phyloP scores from a whole-genome alignment of 2,888 invertebrate genomes.

The Eucriotettix oculatus region DNA sequence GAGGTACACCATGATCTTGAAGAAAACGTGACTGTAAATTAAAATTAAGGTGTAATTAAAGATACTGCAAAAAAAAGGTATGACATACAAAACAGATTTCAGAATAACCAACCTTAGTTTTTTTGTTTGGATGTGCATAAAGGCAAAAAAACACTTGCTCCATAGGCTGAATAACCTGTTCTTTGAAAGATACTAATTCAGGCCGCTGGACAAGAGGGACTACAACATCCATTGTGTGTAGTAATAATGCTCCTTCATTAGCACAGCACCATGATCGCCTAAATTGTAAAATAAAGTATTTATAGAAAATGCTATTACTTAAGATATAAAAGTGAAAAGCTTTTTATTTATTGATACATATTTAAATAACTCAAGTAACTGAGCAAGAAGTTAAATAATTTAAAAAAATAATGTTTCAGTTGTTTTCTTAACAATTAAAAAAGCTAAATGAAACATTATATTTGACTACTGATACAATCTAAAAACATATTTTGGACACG shows the following conservation, averaged over 20 bases:
- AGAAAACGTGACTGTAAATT: constrained; percentile 36
- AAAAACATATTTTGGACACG: no score
- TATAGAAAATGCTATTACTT: no score
- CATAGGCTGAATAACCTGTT: constrained; percentile 57
- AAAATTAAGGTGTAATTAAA: neutral
- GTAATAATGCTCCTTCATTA: constrained; percentile 58
- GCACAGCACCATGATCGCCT: constrained; percentile 63
- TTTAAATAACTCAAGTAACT: no score
- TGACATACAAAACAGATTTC: no score
- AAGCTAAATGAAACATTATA: no score
- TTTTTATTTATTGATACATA: no score
- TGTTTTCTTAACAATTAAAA: no score
- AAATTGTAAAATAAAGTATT: constrained; percentile 1
- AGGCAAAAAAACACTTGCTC: constrained; percentile 79
- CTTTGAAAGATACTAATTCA: constrained; percentile 37
- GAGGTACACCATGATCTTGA: constrained; percentile 57
- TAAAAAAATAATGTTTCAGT: neutral
- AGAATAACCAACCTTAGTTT: constrained; percentile 31
- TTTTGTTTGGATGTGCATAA: constrained; percentile 64
- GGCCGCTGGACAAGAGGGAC: constrained; percentile 28
- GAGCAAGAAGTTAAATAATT: neutral
- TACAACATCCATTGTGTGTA: constrained; percentile 58
- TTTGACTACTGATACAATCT: no score
- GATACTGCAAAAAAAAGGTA: neutral
- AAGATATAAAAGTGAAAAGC: no score